phyloP scores from a whole-genome alignment of 2,888 invertebrate genomes.

The Ectemnius lituratus region DNA sequence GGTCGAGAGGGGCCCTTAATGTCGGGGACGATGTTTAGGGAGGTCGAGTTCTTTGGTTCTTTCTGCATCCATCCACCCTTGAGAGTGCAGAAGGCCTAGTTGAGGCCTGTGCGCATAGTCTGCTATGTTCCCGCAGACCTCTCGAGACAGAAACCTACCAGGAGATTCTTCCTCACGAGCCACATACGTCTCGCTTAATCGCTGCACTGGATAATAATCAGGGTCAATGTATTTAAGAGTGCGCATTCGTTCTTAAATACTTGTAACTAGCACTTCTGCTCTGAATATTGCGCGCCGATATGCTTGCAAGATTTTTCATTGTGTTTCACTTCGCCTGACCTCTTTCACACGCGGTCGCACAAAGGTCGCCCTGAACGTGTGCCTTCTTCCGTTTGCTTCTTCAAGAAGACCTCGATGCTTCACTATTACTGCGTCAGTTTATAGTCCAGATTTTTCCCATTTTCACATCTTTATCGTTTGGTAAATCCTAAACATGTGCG shows the following conservation, averaged over 20 bases:
- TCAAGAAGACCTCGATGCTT: constrained; percentile 28
- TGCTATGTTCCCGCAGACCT: constrained; percentile 10
- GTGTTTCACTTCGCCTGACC: constrained; percentile 48
- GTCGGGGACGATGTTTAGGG: constrained; percentile 49
- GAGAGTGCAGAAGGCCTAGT: no score
- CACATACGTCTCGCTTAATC: constrained; percentile 12
- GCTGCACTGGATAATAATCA: constrained; percentile 35
- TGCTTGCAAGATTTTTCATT: constrained; percentile 43
- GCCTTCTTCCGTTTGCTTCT: constrained; percentile 56
- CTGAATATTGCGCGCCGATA: constrained; percentile 35
- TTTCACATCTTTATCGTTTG: no score
- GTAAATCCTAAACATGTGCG: no score
- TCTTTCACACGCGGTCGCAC: constrained; percentile 56
- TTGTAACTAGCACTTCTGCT: constrained; percentile 30
- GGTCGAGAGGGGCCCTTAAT: constrained; percentile 32
- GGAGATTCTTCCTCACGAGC: constrained; percentile 1
- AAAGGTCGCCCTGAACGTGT: constrained; percentile 44
- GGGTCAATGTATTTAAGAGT: constrained; percentile 46
- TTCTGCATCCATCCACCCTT: constrained; percentile 43
- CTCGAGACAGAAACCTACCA: not conserved
- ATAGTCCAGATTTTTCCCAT: no score
- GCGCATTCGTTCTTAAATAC: constrained; percentile 24
- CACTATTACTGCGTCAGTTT: no score
- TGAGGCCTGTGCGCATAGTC: not conserved
- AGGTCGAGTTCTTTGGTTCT: constrained; percentile 52